phyloP scores from a whole-genome alignment of 2,888 invertebrate species.

The Drosophila bunnanda region DNA sequence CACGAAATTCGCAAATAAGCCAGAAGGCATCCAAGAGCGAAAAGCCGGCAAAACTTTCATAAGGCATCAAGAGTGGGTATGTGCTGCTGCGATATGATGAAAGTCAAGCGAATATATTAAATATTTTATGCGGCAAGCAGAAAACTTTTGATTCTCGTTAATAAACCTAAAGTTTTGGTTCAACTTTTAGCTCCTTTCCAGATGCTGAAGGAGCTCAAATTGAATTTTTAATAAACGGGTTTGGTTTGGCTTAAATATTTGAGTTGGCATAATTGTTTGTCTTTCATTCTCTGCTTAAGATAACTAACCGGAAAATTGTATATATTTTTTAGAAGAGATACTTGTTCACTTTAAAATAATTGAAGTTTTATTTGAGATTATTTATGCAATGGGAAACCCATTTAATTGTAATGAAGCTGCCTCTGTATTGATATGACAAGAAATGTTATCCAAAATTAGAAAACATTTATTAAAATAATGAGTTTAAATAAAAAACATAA shows the following conservation, averaged over 20 bases:
- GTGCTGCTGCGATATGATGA: conserved; percentile 30
- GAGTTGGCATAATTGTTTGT: neutral
- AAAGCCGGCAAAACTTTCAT: conserved; percentile 33
- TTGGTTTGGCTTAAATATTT: neutral
- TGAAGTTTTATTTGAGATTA: too few relatives aligned
- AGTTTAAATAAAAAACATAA: too few relatives aligned
- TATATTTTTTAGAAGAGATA: neutral
- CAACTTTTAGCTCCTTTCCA: neutral
- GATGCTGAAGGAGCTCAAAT: neutral
- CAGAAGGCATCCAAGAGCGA: conserved; percentile 1
- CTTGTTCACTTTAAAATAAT: too few relatives aligned
- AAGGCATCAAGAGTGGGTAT: conserved; percentile 29
- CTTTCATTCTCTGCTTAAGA: neutral
- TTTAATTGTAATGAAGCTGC: neutral
- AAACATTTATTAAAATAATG: neutral
- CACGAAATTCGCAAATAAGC: conserved; percentile 70
- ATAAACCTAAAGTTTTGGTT: conserved; percentile 9
- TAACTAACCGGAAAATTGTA: accelerated
- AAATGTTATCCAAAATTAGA: too few relatives aligned
- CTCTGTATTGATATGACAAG: neutral
- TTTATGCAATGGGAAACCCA: neutral
- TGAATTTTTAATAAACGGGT: neutral
- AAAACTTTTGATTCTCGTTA: conserved; percentile 34
- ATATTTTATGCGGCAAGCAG: conserved; percentile 33
- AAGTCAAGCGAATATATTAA: conserved; percentile 28